These are phyloP conservation scores for Monodelphis domestica DNA, from an alignment of 2,797 vertebrate genomes.

Conservation along the genomic window DNA sequence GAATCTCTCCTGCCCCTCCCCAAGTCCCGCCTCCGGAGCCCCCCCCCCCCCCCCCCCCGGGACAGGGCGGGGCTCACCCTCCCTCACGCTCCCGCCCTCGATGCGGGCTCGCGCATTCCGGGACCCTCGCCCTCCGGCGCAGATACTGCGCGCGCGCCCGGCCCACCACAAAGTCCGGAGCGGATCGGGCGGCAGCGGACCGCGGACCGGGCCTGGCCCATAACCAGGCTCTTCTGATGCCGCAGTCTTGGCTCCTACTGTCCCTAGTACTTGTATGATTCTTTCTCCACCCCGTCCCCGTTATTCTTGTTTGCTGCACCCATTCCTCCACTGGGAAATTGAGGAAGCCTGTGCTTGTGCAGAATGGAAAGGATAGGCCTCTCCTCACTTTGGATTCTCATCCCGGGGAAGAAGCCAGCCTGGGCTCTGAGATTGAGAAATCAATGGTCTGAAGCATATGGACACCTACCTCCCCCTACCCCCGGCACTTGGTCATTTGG, in stretches of 20 bases:
- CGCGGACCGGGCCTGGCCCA: constrained; percentile 53
- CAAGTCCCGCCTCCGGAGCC: neutral
- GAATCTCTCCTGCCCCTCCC: neutral
- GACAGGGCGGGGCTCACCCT: neutral
- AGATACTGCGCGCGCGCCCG: constrained; percentile 26
- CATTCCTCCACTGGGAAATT: neutral
- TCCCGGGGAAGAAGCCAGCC: neutral
- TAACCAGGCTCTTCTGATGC: constrained; percentile 48
- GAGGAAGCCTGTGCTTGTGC: neutral
- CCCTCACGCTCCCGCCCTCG: constrained; percentile 78
- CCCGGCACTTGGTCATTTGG: too few species aligned
- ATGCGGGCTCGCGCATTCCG: constrained; percentile 86
- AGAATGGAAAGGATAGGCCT: neutral
- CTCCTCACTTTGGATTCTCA: neutral
- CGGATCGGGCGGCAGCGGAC: constrained; percentile 61
- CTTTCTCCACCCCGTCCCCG: neutral
- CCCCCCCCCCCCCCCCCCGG: too few species aligned
- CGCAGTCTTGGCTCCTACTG: neutral
- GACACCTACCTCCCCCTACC: neutral
- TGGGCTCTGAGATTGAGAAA: too few species aligned
- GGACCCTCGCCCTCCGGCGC: constrained; percentile 78
- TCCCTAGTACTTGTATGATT: neutral
- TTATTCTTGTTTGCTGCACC: neutral
- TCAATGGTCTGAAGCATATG: neutral
- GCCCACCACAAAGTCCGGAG: neutral